Conservation (phyloP, 2,888 invertebrate species). For the Eilema depressum region DNA sequence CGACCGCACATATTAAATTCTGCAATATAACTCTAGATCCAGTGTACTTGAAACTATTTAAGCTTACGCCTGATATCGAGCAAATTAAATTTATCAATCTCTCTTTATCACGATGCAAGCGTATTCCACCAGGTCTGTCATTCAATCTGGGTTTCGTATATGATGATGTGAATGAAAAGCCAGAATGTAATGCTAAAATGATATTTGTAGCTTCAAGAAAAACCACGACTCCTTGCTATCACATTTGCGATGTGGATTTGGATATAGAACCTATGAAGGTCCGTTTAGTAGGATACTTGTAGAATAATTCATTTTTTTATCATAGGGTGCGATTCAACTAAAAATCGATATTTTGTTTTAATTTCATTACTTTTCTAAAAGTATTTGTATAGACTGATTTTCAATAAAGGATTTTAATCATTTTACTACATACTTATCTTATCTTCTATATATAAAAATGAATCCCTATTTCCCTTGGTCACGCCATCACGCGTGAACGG, state of each 20-base stretch:
- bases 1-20: slow-evolving; percentile 73
- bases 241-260: slow-evolving; percentile 78
- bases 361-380: not conserved
- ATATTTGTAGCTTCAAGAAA: slow-evolving; percentile 79
- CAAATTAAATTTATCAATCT: slow-evolving; percentile 77
- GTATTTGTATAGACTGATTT: not conserved
- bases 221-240: slow-evolving; percentile 78
- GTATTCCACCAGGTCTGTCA: slow-evolving; percentile 78
- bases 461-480: too few relatives aligned
- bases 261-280: slow-evolving; percentile 66
- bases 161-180: slow-evolving; percentile 74
- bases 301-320: not conserved
- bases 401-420: not conserved
- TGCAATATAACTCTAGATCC: slow-evolving; percentile 75
- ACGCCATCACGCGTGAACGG: too few relatives aligned
- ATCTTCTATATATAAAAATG: too few relatives aligned
- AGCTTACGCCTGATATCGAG: slow-evolving; percentile 74
- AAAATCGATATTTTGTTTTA: not conserved
- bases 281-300: slow-evolving; percentile 37
- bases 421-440: not conserved
- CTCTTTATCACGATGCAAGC: slow-evolving; percentile 68
- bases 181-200: slow-evolving; percentile 68
- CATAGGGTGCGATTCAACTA: not conserved
- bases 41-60: slow-evolving; percentile 76
- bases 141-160: slow-evolving; percentile 75